Conservation (phyloP, 2,888 invertebrate genomes). For the Scaeva pyrastri region DNA sequence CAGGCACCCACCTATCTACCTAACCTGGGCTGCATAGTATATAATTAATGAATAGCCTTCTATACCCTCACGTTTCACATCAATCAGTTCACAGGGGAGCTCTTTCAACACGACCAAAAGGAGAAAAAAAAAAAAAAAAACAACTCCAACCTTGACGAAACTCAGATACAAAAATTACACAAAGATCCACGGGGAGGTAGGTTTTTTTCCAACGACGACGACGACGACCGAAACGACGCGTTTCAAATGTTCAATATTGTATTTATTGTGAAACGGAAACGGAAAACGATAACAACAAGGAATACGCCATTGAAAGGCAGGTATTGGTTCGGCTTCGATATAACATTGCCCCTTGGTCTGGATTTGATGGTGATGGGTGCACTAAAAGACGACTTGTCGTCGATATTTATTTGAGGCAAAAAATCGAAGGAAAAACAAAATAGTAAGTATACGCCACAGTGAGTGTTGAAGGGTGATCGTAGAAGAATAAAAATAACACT, state of each 20-base stretch:
- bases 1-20: background rate
- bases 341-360: constrained; percentile 32
- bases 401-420: constrained; percentile 19
- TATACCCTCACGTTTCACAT: constrained; percentile 35
- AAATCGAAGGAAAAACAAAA: background rate
- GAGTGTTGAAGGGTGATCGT: constrained; percentile 14
- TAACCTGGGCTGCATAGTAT: background rate
- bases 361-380: constrained; percentile 42
- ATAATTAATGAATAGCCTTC: constrained; percentile 32
- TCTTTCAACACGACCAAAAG: constrained; percentile 17
- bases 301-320: constrained; percentile 42
- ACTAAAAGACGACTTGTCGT: constrained; percentile 37
- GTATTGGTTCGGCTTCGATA: constrained; percentile 1
- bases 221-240: too few species aligned
- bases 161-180: constrained; percentile 9
- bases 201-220: background rate
- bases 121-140: background rate
- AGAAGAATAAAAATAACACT: constrained; percentile 29
- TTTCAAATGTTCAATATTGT: background rate
- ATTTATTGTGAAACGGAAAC: constrained; percentile 5
- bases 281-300: constrained; percentile 33
- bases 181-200: background rate
- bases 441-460: constrained; percentile 35
- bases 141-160: constrained; percentile 39
- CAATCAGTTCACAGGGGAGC: constrained; percentile 31